A percentile compares a stretch with the other conserved stretches of the same genome.
Conservation (phyloP, 2,797 vertebrate genomes). For the Scolopax bukidnonensis region DNA sequence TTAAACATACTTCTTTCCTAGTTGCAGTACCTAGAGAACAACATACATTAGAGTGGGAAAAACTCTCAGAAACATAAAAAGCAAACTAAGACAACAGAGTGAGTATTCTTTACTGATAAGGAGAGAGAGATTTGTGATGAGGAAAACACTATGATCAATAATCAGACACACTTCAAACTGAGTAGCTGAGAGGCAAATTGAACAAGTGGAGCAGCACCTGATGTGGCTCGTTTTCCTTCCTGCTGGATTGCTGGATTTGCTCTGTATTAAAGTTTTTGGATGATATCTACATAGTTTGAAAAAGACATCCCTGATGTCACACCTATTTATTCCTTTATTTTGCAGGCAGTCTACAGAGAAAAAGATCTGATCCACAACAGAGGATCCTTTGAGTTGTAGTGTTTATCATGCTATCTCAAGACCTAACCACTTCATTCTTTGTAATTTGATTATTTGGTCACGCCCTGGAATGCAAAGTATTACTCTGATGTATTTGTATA, state of each 20-base stretch:
- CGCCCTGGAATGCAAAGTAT: slow-evolving; percentile 75
- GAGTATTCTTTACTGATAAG: slow-evolving; percentile 2
- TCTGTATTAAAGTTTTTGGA: slow-evolving; percentile 62
- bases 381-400: slow-evolving; percentile 61
- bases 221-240: slow-evolving; percentile 32
- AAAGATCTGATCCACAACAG: slow-evolving; percentile 17
- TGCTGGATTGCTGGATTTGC: slow-evolving; percentile 67
- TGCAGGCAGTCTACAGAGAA: slow-evolving; percentile 39
- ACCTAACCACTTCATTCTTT: slow-evolving; percentile 61
- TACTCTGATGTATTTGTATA: slow-evolving; percentile 75
- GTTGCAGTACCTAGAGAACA: neutral
- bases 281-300: slow-evolving; percentile 56
- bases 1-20: neutral
- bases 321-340: slow-evolving; percentile 58
- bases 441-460: slow-evolving; percentile 78
- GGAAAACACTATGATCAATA: neutral
- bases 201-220: slow-evolving; percentile 31
- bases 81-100: neutral
- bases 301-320: slow-evolving; percentile 56
- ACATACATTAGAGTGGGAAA: slow-evolving; percentile 9
- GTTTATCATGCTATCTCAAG: slow-evolving; percentile 57
- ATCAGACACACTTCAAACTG: slow-evolving; percentile 29
- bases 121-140: neutral
- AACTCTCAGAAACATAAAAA: neutral
- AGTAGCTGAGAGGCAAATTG: slow-evolving; percentile 26